Percentiles rank a stretch among this genome's conserved stretches.
Evolutionary conservation across 2,797 vertebrate genomes (phyloP).

Genomic region (Geotria australis): DNA sequence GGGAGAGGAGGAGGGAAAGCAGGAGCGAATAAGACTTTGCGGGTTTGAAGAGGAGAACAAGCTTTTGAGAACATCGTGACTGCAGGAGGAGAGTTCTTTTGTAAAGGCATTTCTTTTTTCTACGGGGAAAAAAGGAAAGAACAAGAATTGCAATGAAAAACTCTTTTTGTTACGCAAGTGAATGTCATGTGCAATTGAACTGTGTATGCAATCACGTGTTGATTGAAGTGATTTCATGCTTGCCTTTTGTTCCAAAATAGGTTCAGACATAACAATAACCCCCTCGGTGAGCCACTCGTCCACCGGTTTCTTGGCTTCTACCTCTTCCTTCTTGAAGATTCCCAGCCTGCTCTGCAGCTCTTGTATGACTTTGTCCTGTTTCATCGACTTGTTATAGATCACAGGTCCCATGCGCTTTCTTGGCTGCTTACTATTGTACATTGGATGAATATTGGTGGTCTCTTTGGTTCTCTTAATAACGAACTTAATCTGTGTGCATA

Average conservation of each 20-base stretch:
- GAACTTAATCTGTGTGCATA: slow-evolving; percentile 44
- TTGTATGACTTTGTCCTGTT: slow-evolving; percentile 49
- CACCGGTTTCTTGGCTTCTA: slow-evolving; percentile 15
- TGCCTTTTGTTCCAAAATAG: slow-evolving; percentile 22
- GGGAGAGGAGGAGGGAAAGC: slow-evolving; percentile 39
- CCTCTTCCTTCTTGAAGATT: slow-evolving; percentile 23
- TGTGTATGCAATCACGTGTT: no score
- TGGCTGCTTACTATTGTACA: slow-evolving; percentile 48
- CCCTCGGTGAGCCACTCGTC: slow-evolving; percentile 68
- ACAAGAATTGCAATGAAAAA: no score
- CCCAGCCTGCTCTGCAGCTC: slow-evolving; percentile 71
- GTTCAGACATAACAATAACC: slow-evolving; percentile 40
- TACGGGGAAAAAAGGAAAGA: background rate
- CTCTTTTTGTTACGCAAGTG: no score
- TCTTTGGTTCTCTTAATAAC: slow-evolving; percentile 85
- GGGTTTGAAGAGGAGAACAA: slow-evolving; percentile 11
- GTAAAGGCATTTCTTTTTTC: background rate
- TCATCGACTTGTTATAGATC: slow-evolving; percentile 47
- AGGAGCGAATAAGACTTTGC: slow-evolving; percentile 6
- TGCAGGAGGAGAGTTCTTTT: background rate
- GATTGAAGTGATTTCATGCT: background rate
- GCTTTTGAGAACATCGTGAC: slow-evolving; percentile 9
- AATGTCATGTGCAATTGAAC: no score
- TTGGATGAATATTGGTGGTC: slow-evolving; percentile 52
- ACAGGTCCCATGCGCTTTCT: slow-evolving; percentile 50